Evolutionary conservation across 1,140 invertebrate genomes (phyloP).

Genomic region (Anoplophora glabripennis): DNA sequence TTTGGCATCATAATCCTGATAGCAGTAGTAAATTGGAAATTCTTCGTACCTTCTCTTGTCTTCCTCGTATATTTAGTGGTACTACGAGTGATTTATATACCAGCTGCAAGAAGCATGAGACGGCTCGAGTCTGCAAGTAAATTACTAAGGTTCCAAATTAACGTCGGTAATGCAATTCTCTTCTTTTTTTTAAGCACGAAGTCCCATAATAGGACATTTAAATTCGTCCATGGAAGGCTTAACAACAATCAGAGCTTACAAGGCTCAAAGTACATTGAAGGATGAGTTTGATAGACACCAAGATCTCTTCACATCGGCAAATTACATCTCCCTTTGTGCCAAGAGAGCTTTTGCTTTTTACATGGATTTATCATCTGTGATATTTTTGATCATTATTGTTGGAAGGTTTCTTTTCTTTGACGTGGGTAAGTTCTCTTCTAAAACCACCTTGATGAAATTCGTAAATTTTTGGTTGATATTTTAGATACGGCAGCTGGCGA

Average conservation of each 20-base stretch:
- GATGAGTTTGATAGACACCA: slow-evolving; percentile 77
- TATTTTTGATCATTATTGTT: slow-evolving; percentile 68
- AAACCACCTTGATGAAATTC: too few species aligned
- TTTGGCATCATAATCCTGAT: slow-evolving; percentile 33
- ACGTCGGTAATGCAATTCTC: slow-evolving; percentile 62
- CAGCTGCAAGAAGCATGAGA: slow-evolving; percentile 62
- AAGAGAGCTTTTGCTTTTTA: slow-evolving; percentile 70
- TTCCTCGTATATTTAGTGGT: slow-evolving; percentile 23
- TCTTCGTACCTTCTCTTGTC: slow-evolving; percentile 19
- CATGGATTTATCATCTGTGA: slow-evolving; percentile 70
- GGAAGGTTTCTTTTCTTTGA: slow-evolving; percentile 50
- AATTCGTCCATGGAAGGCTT: slow-evolving; percentile 74
- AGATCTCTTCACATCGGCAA: slow-evolving; percentile 65
- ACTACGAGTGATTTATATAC: slow-evolving; percentile 66
- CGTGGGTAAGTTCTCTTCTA: slow-evolving; percentile 15
- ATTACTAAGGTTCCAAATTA: slow-evolving; percentile 14
- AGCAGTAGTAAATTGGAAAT: slow-evolving; percentile 25
- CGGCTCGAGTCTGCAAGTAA: slow-evolving; percentile 64
- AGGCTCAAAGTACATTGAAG: slow-evolving; percentile 71
- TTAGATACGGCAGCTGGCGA: slow-evolving; percentile 52
- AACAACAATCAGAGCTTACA: slow-evolving; percentile 82
- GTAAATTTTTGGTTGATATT: too few species aligned
- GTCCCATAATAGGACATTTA: slow-evolving; percentile 82
- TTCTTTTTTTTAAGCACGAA: slow-evolving; percentile 58
- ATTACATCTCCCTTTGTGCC: slow-evolving; percentile 59